Conservation (phyloP, 2,113 vertebrate genomes). For the Probosciger aterrimus region DNA sequence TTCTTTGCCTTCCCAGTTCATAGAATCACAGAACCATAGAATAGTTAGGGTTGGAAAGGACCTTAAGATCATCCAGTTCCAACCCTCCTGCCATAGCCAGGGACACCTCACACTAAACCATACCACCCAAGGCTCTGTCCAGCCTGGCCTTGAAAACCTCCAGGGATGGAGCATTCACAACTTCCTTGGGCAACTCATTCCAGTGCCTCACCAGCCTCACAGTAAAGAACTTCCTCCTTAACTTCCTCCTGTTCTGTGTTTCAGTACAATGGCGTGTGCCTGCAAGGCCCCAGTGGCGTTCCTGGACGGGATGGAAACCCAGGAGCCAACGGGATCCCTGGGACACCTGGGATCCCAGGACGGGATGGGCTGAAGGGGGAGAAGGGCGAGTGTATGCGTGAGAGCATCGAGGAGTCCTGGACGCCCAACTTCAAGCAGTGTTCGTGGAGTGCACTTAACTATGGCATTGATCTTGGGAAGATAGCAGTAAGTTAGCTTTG, state of each 20-base stretch:
- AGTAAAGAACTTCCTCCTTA: too few species aligned
- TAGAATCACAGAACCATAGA: too few species aligned
- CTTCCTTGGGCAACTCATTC: too few species aligned
- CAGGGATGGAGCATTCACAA: too few species aligned
- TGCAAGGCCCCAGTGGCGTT: slow-evolving; percentile 87
- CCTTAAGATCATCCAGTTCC: not conserved
- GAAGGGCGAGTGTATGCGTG: slow-evolving; percentile 91
- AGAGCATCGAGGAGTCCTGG: slow-evolving; percentile 92
- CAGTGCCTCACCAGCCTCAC: too few species aligned
- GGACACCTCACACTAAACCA: too few species aligned
- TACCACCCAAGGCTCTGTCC: too few species aligned
- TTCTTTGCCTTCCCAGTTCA: not conserved
- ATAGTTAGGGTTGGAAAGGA: too few species aligned
- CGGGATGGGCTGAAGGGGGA: slow-evolving; percentile 92
- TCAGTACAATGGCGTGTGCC: slow-evolving; percentile 87
- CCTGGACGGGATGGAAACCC: slow-evolving; percentile 93
- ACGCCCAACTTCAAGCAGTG: slow-evolving; percentile 98
- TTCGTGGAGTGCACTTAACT: slow-evolving; percentile 93
- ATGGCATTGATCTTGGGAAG: slow-evolving; percentile 97
- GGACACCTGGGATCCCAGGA: slow-evolving; percentile 92
- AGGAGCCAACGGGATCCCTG: slow-evolving; percentile 90
- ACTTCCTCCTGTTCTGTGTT: not conserved
- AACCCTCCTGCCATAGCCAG: too few species aligned
- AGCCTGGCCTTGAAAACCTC: too few species aligned
- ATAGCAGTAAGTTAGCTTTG: slow-evolving; percentile 82